Percentiles rank a stretch among this genome's conserved stretches.
Evolutionary conservation across 2,797 vertebrate species (phyloP).

Genomic region (Poecilia velifera): DNA sequence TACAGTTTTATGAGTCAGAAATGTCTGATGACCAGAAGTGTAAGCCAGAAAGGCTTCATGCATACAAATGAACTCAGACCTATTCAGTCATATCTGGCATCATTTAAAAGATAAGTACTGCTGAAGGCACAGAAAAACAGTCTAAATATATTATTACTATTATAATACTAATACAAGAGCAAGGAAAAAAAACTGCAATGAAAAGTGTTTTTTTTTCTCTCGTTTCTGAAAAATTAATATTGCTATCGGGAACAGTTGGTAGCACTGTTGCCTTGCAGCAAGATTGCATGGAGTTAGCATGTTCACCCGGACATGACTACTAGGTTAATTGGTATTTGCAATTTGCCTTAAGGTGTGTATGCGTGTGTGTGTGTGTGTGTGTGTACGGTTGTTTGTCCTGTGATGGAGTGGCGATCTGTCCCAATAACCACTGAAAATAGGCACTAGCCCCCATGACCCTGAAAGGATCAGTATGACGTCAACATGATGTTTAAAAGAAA

Average conservation of each 20-base stretch:
- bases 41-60: conserved; percentile 6
- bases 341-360: neutral
- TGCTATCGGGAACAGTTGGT: neutral
- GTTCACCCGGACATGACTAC: neutral
- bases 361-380: too few relatives aligned
- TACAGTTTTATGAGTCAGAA: conserved; percentile 11
- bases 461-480: neutral
- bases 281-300: neutral
- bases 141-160: neutral
- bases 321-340: neutral
- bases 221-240: too few relatives aligned
- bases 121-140: neutral
- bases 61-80: neutral
- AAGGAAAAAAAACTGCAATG: neutral
- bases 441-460: neutral
- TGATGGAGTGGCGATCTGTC: neutral
- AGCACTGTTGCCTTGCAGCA: neutral
- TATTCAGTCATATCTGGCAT: neutral
- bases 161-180: neutral
- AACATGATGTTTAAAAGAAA: too few relatives aligned
- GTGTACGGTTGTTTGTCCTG: neutral
- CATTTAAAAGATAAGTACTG: neutral
- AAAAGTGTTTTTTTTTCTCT: neutral
- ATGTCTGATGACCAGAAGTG: conserved; percentile 3
- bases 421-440: neutral